Evolutionary conservation across 2,888 invertebrate genomes (phyloP).

Genomic region (Nephrotoma flavescens): DNA sequence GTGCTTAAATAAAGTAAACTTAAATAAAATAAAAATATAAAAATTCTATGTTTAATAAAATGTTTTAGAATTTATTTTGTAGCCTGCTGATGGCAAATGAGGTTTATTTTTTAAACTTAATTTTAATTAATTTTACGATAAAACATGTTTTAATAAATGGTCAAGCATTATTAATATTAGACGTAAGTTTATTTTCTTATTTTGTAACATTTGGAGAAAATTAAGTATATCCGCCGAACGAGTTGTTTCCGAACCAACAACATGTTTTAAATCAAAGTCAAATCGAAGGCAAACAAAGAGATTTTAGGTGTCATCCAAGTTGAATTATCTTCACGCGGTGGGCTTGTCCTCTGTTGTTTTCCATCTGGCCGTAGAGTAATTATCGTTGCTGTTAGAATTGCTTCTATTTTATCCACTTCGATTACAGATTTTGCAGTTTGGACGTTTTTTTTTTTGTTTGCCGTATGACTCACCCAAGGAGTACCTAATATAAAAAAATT

Average conservation of each 20-base stretch:
- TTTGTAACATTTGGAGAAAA: constrained; percentile 44
- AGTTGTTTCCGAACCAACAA: constrained; percentile 43
- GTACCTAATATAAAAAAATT: constrained; percentile 7
- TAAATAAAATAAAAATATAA: neutral
- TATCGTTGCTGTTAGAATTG: constrained; percentile 19
- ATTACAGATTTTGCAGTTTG: constrained; percentile 65
- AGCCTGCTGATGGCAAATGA: neutral
- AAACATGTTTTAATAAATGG: constrained; percentile 22
- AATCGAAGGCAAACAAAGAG: constrained; percentile 54
- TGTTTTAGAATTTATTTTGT: neutral
- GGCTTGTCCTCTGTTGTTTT: constrained; percentile 12
- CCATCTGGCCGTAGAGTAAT: constrained; percentile 48
- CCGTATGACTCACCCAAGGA: constrained; percentile 53
- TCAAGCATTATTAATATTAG: constrained; percentile 42
- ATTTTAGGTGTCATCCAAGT: constrained; percentile 60
- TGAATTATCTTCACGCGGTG: constrained; percentile 14
- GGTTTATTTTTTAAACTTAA: neutral
- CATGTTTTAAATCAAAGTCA: constrained; percentile 43
- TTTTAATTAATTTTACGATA: neutral
- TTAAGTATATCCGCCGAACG: constrained; percentile 35
- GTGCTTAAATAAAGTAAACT: too few relatives aligned
- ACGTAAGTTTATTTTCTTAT: constrained; percentile 39
- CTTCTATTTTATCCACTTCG: constrained; percentile 62
- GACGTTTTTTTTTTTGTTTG: constrained; percentile 63
- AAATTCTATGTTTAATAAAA: neutral